phyloP scores from a whole-genome alignment of 2,113 vertebrate genomes.

The Rhinolophus sinicus region DNA sequence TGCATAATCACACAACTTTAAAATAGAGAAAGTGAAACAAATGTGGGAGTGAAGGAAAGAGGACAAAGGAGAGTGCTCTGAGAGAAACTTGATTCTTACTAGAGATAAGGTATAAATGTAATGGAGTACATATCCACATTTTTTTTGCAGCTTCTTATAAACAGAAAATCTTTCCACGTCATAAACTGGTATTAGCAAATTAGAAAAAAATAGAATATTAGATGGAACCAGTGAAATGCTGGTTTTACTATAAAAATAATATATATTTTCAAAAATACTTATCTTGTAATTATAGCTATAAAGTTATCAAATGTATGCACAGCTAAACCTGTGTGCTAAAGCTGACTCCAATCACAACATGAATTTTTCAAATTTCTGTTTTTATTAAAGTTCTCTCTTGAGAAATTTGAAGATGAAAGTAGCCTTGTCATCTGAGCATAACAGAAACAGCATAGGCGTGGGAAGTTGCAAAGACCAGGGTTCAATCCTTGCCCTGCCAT shows the following conservation, averaged over 20 bases:
- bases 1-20: background rate
- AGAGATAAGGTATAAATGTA: background rate
- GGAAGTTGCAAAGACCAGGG: background rate
- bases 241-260: background rate
- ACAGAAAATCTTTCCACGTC: background rate
- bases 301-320: background rate
- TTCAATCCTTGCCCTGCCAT: background rate
- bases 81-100: background rate
- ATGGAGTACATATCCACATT: background rate
- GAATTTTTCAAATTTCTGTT: background rate
- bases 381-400: background rate
- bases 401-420: background rate
- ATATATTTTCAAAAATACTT: background rate
- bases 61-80: background rate
- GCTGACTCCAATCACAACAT: background rate
- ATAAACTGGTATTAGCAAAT: background rate
- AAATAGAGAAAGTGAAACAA: constrained; percentile 9
- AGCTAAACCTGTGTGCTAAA: background rate
- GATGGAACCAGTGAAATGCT: background rate
- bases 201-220: background rate
- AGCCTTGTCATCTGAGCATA: background rate
- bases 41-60: background rate
- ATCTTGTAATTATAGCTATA: background rate
- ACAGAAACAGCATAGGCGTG: background rate
- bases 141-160: constrained; percentile 5